Conservation (phyloP, 2,888 invertebrate genomes). For the Megastigmus dorsalis region DNA sequence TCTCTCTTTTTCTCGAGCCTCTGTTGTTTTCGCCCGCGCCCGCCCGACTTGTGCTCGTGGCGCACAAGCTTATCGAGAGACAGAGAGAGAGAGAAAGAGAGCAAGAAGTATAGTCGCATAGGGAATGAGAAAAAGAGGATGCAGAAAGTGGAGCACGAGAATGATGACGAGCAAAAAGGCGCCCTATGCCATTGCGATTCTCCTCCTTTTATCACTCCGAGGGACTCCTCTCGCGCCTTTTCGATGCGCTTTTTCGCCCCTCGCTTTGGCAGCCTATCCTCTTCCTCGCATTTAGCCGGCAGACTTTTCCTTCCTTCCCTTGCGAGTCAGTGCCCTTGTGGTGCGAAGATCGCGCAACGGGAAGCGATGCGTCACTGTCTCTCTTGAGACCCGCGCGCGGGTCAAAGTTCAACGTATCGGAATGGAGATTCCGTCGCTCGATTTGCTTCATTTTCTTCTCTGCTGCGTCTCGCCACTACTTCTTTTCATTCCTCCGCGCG, state of each 20-base stretch:
- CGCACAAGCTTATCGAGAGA: no score
- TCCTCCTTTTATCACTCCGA: conserved; percentile 20
- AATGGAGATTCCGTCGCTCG: conserved; percentile 13
- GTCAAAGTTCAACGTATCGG: conserved; percentile 36
- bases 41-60: conserved; percentile 6
- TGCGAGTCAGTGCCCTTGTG: conserved; percentile 20
- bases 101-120: not conserved
- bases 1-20: conserved; percentile 56
- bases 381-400: not conserved
- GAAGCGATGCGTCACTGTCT: conserved; percentile 42
- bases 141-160: conserved; percentile 22
- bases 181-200: conserved; percentile 29
- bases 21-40: conserved; percentile 66
- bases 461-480: not conserved
- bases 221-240: not conserved
- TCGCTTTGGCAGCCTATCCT: no score
- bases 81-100: no score
- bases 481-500: conserved; percentile 13
- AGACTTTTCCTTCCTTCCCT: not conserved
- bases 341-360: not conserved
- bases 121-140: conserved; percentile 45
- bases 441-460: not conserved
- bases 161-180: conserved; percentile 33
- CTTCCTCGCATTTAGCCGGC: conserved; percentile 6
- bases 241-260: not conserved